These are phyloP conservation scores for Cervus canadensis DNA, from an alignment of 2,113 vertebrate species.

Conservation along the genomic window DNA sequence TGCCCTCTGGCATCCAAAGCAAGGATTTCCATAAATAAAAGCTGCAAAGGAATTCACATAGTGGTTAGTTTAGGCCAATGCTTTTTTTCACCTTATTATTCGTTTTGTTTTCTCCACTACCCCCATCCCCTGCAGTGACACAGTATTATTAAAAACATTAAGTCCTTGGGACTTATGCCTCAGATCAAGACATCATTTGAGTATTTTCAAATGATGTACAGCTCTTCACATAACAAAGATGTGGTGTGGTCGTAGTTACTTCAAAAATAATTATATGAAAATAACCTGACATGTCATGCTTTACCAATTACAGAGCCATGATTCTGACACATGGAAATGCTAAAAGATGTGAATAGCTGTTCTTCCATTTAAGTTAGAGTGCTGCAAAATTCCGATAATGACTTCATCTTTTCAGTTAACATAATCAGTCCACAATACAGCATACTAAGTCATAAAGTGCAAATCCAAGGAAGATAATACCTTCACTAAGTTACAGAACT, in stretches of 20 bases:
- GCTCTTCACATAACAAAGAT: background rate
- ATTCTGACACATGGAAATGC: background rate
- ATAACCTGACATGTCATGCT: background rate
- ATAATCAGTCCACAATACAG: background rate
- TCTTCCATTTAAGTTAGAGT: background rate
- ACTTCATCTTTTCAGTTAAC: background rate
- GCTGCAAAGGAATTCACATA: background rate
- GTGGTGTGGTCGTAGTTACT: background rate
- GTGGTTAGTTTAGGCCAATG: background rate
- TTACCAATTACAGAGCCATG: background rate
- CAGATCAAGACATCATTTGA: background rate
- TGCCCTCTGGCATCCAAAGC: background rate
- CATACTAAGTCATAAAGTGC: background rate
- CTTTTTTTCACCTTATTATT: background rate
- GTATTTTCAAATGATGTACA: background rate
- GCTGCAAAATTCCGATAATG: background rate
- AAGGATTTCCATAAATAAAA: background rate
- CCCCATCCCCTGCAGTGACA: background rate
- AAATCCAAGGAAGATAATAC: background rate
- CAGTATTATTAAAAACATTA: background rate
- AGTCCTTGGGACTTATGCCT: background rate
- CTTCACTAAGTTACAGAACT: background rate
- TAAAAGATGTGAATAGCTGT: background rate
- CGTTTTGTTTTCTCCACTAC: background rate
- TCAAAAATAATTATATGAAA: background rate